These are phyloP conservation scores for Litoditis marina DNA, from an alignment of 2,888 invertebrate genomes.

Conservation along the genomic window DNA sequence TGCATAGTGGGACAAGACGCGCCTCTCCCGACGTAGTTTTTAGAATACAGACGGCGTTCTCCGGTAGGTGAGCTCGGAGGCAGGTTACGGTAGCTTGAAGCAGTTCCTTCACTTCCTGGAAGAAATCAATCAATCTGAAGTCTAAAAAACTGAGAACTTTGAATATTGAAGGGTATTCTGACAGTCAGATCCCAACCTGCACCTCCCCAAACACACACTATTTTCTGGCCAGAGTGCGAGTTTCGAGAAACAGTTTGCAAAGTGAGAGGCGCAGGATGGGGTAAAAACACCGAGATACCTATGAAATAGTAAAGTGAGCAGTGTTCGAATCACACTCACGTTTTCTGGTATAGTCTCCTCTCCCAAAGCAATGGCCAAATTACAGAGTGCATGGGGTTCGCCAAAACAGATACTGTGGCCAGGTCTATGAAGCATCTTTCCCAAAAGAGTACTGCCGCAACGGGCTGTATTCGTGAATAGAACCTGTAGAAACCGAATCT, in stretches of 20 bases:
- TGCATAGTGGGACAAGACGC: conserved; percentile 9
- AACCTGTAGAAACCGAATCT: too few relatives aligned
- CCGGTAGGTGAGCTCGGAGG: conserved; percentile 14
- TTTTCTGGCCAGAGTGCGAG: too few relatives aligned
- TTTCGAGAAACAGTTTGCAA: too few relatives aligned
- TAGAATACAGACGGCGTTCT: conserved; percentile 18
- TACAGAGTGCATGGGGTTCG: conserved; percentile 15
- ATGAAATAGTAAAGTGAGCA: too few relatives aligned
- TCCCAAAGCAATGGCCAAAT: conserved; percentile 10
- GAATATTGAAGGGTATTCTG: too few relatives aligned
- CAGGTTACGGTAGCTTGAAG: conserved; percentile 13
- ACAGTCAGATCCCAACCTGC: not conserved
- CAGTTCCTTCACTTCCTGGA: conserved; percentile 11
- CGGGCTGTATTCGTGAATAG: conserved; percentile 26
- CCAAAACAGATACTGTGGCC: conserved; percentile 16
- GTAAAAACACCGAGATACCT: not conserved
- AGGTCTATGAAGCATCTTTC: conserved; percentile 17
- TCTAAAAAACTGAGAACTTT: too few relatives aligned
- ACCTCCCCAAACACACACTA: too few relatives aligned
- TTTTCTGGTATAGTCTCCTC: not conserved
- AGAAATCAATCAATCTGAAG: too few relatives aligned
- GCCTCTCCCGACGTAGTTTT: conserved; percentile 21
- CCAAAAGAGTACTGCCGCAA: conserved; percentile 24
- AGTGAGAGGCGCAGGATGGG: too few relatives aligned
- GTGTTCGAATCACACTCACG: not conserved